Evolutionary conservation across 2,888 invertebrate species (phyloP).

Genomic region (Ophion slaviceki): DNA sequence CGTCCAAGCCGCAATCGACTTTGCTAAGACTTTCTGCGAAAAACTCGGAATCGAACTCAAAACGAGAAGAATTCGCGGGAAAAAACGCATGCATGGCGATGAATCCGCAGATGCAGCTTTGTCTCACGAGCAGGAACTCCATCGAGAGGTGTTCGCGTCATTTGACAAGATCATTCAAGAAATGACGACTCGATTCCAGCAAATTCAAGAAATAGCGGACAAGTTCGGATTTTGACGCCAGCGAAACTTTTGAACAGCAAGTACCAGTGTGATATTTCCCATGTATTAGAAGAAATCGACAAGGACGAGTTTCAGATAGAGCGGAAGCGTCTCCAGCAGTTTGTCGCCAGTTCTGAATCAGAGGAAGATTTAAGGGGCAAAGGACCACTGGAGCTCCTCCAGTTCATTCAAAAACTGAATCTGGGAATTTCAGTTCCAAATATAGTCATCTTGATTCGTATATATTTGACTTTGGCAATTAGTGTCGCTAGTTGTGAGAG

Average conservation of each 20-base stretch:
- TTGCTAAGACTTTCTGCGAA: neutral
- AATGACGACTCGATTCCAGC: neutral
- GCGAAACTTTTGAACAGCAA: neutral
- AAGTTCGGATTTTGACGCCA: neutral
- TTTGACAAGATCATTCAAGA: neutral
- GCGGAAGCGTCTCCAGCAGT: neutral
- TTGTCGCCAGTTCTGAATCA: neutral
- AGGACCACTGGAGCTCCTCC: conserved; percentile 1
- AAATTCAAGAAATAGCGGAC: neutral
- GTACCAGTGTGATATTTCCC: neutral
- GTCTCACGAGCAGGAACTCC: neutral
- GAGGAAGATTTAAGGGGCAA: neutral
- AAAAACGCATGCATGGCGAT: conserved; percentile 9
- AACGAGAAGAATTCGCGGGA: neutral
- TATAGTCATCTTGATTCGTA: neutral
- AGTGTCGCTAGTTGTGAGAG: too few species aligned
- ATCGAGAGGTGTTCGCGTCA: neutral
- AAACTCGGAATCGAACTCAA: neutral
- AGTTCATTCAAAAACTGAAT: neutral
- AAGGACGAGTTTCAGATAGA: conserved; percentile 1
- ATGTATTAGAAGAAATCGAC: neutral
- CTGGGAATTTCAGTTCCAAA: neutral
- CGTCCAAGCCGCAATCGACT: neutral
- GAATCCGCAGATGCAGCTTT: neutral
- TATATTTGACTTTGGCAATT: conserved; percentile 4